phyloP scores from a whole-genome alignment of 2,888 invertebrate genomes.

The Phymatocera aterrima region DNA sequence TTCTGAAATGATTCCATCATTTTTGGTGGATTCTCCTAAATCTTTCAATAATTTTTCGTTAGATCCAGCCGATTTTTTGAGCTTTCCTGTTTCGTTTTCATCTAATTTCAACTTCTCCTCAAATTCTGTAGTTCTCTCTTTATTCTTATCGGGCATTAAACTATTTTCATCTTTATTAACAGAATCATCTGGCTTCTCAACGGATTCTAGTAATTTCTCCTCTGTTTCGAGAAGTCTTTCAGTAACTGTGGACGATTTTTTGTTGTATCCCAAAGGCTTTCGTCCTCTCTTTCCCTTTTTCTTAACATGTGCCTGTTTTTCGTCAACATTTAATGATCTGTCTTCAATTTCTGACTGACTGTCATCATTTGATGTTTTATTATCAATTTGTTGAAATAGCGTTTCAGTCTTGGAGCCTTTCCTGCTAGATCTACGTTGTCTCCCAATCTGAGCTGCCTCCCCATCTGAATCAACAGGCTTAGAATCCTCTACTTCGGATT shows the following conservation, averaged over 20 bases:
- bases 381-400: conserved; percentile 49
- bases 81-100: conserved; percentile 43
- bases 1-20: conserved; percentile 22
- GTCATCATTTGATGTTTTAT: conserved; percentile 58
- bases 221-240: conserved; percentile 14
- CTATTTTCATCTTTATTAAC: conserved; percentile 14
- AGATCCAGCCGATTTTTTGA: conserved; percentile 34
- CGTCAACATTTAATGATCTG: conserved; percentile 51
- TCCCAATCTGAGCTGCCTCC: conserved; percentile 63
- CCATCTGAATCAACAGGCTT: conserved; percentile 65
- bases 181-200: conserved; percentile 16
- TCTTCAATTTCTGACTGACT: conserved; percentile 69
- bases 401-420: conserved; percentile 50
- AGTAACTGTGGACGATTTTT: conserved; percentile 6
- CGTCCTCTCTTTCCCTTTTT: conserved; percentile 54
- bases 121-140: too few species aligned
- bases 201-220: conserved; percentile 22
- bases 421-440: conserved; percentile 64
- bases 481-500: conserved; percentile 52
- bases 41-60: conserved; percentile 38
- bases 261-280: conserved; percentile 49
- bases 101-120: conserved; percentile 14
- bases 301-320: conserved; percentile 41
- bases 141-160: too few species aligned
- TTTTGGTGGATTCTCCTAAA: neutral